Conservation (phyloP, 30 jellyfish, hydroid and myxozoan genomes). For the Sanderia malayensis region DNA sequence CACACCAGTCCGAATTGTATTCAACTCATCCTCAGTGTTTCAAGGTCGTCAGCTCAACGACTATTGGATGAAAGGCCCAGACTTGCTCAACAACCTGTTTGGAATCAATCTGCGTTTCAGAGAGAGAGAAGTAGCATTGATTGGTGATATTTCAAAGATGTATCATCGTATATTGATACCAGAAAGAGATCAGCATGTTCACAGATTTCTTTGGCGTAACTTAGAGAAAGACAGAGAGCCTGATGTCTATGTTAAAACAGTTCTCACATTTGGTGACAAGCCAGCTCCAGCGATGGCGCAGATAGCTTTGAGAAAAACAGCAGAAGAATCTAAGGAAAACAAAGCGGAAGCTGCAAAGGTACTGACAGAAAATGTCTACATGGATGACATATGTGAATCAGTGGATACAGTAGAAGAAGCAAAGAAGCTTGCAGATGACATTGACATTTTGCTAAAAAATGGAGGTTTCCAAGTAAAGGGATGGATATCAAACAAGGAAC, state of each 20-base stretch:
- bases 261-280: constrained; percentile 53
- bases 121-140: constrained; percentile 49
- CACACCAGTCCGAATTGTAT: constrained; percentile 68
- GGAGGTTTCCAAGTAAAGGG: constrained; percentile 67
- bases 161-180: constrained; percentile 48
- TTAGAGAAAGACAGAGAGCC: constrained; percentile 34
- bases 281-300: constrained; percentile 73
- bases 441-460: constrained; percentile 27
- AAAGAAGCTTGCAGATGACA: constrained; percentile 37
- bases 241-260: constrained; percentile 31
- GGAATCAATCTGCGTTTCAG: constrained; percentile 58
- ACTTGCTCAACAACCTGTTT: constrained; percentile 52
- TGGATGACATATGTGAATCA: constrained; percentile 69
- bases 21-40: constrained; percentile 43
- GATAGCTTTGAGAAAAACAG: constrained; percentile 47
- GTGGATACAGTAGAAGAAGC: constrained; percentile 57
- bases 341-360: constrained; percentile 52
- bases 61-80: constrained; percentile 74
- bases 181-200: constrained; percentile 58
- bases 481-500: constrained; percentile 59
- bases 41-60: constrained; percentile 63
- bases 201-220: constrained; percentile 65
- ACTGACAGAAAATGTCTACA: constrained; percentile 49
- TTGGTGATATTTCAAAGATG: constrained; percentile 57
- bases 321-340: constrained; percentile 34